These are phyloP conservation scores for Albula goreensis DNA, from an alignment of 2,113 vertebrate genomes.

Conservation along the genomic window DNA sequence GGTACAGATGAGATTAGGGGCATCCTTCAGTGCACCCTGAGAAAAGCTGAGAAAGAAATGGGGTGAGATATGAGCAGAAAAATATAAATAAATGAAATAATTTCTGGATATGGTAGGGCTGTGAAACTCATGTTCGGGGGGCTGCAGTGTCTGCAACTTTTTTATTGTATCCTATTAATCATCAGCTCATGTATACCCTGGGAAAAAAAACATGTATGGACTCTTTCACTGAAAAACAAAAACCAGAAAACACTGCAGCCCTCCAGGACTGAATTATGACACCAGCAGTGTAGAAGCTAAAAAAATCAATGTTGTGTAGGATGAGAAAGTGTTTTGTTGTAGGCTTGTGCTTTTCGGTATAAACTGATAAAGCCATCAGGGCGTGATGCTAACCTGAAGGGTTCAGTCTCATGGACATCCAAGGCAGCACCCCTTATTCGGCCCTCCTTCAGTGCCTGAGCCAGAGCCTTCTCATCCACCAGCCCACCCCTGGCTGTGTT, in stretches of 20 bases:
- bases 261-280: too few species aligned
- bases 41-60: slow-evolving; percentile 70
- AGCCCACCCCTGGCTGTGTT: slow-evolving; percentile 86
- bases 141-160: too few species aligned
- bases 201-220: too few species aligned
- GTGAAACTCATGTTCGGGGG: too few species aligned
- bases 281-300: too few species aligned
- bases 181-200: too few species aligned
- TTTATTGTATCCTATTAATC: too few species aligned
- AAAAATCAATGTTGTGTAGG: too few species aligned
- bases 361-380: neutral
- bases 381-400: slow-evolving; percentile 75
- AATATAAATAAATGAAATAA: neutral
- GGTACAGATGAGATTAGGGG: slow-evolving; percentile 86
- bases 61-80: neutral
- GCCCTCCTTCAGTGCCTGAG: slow-evolving; percentile 85
- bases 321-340: too few species aligned
- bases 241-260: too few species aligned
- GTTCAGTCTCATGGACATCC: slow-evolving; percentile 86
- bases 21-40: slow-evolving; percentile 85
- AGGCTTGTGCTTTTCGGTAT: neutral
- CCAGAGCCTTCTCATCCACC: slow-evolving; percentile 85
- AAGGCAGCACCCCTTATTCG: slow-evolving; percentile 86
- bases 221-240: too few species aligned
- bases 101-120: too few species aligned